Evolutionary conservation across 1,140 invertebrate genomes (phyloP).

Genomic region (Drosophila pectinifera): DNA sequence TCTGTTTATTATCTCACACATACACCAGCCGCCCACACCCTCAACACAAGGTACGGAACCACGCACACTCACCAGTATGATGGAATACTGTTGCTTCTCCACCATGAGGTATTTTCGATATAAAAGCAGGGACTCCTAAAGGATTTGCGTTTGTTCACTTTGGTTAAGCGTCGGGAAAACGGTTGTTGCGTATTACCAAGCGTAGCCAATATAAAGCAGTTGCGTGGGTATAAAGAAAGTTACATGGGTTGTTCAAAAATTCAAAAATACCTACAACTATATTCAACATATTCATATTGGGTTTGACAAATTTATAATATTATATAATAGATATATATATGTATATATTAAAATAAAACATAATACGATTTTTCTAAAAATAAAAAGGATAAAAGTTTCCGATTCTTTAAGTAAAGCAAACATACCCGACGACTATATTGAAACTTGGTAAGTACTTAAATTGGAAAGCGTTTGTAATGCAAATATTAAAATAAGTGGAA

Average conservation of each 20-base stretch:
- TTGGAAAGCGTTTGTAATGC: no score
- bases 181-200: not conserved
- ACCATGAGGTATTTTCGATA: constrained; percentile 21
- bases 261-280: not conserved
- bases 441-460: no score
- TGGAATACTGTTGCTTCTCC: constrained; percentile 23
- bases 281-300: no score
- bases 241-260: not conserved
- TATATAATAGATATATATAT: not conserved
- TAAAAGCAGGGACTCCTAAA: constrained; percentile 15
- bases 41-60: not conserved
- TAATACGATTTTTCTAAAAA: not conserved
- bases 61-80: constrained; percentile 41
- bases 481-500: no score
- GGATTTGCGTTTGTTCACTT: constrained; percentile 25
- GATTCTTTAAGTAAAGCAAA: no score
- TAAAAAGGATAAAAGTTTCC: not conserved
- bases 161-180: constrained; percentile 9
- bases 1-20: constrained; percentile 17
- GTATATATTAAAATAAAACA: not conserved
- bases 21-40: not conserved
- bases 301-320: no score
- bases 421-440: no score
- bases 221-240: not conserved
- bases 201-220: not conserved